These are phyloP conservation scores for Hozukius guyotensis DNA, from an alignment of 2,797 vertebrate genomes.

Conservation along the genomic window DNA sequence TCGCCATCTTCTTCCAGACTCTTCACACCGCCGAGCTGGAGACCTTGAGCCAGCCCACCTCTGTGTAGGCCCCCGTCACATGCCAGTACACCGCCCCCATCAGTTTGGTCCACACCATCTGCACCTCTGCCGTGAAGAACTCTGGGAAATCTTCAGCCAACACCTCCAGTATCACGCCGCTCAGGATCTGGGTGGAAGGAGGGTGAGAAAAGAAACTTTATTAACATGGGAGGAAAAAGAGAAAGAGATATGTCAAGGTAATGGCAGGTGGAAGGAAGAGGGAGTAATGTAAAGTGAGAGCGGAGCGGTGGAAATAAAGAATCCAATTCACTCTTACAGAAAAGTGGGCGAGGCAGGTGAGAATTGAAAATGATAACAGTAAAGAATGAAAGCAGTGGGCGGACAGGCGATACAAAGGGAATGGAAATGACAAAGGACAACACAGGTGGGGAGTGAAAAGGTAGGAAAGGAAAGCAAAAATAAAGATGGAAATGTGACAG, in stretches of 20 bases:
- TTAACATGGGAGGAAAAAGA: neutral
- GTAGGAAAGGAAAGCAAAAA: neutral
- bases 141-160: conserved; percentile 91
- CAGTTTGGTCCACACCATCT: conserved; percentile 94
- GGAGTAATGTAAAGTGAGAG: conserved; percentile 2
- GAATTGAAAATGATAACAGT: conserved; percentile 59
- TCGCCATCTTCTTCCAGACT: conserved; percentile 11
- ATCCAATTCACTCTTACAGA: conserved; percentile 27
- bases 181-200: conserved; percentile 86
- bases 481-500: neutral
- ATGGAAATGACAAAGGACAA: conserved; percentile 33
- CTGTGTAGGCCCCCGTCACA: conserved; percentile 93
- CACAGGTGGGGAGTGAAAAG: conserved; percentile 11
- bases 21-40: conserved; percentile 87
- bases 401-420: conserved; percentile 45
- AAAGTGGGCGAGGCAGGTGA: conserved; percentile 61
- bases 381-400: conserved; percentile 57
- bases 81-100: conserved; percentile 91
- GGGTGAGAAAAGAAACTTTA: conserved; percentile 3
- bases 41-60: conserved; percentile 96
- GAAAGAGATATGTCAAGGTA: neutral
- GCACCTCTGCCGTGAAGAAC: conserved; percentile 90
- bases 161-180: conserved; percentile 92
- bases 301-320: neutral
- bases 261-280: neutral